Percentiles rank a stretch among this genome's conserved stretches.
Conservation (phyloP, 2,797 vertebrate species). For the Sebastes trivittatus region DNA sequence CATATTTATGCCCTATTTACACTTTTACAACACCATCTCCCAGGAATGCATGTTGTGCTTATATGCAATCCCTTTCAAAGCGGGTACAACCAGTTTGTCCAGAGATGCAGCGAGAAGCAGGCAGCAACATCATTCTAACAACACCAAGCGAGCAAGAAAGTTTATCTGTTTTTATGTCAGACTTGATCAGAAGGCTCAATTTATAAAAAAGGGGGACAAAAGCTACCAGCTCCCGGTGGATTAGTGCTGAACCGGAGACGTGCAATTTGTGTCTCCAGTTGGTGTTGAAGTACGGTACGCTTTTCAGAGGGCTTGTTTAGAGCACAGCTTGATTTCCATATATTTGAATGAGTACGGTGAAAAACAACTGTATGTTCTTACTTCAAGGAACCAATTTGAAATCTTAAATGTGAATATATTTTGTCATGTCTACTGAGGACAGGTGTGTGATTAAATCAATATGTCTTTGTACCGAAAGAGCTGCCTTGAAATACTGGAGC, state of each 20-base stretch:
- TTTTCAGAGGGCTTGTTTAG: neutral
- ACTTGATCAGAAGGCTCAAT: neutral
- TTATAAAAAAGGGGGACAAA: neutral
- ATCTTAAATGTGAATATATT: neutral
- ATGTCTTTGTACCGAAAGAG: neutral
- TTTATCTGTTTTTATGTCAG: neutral
- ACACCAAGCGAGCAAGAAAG: neutral
- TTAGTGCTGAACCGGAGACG: slow-evolving; percentile 12
- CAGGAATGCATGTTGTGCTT: neutral
- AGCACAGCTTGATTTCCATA: neutral
- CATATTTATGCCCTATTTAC: neutral
- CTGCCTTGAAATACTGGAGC: neutral
- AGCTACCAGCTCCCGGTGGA: neutral
- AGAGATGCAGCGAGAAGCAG: neutral
- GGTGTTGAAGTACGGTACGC: neutral
- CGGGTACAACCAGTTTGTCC: neutral
- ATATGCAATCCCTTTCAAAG: neutral
- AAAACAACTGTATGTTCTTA: neutral
- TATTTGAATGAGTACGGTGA: neutral
- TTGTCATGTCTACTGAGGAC: neutral
- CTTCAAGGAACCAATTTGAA: neutral
- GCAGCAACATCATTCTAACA: neutral
- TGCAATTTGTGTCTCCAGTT: slow-evolving; percentile 6
- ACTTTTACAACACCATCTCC: neutral
- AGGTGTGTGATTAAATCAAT: neutral